phyloP scores from a whole-genome alignment of 2,113 vertebrate genomes.

The Platichthys flesus region DNA sequence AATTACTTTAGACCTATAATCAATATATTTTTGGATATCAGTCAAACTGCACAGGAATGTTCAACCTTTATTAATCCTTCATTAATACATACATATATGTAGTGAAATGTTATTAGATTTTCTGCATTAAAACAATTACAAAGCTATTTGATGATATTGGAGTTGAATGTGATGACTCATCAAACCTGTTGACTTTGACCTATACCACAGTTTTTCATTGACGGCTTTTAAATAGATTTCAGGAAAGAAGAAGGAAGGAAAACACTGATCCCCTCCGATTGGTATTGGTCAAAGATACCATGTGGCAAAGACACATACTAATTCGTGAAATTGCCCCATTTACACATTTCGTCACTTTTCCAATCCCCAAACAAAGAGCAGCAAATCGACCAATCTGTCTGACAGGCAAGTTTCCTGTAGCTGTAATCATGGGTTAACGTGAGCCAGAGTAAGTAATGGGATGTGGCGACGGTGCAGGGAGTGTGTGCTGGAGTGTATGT shows the following conservation, averaged over 20 bases:
- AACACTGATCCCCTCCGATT: constrained; percentile 9
- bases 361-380: constrained; percentile 17
- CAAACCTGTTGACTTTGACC: not conserved
- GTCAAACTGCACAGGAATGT: not conserved
- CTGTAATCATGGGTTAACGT: constrained; percentile 13
- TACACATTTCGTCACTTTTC: constrained; percentile 19
- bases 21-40: not conserved
- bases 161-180: constrained; percentile 10
- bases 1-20: not conserved
- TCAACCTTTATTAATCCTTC: not conserved
- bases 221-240: not conserved
- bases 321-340: constrained; percentile 22
- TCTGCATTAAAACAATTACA: not conserved
- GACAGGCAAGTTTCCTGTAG: constrained; percentile 4
- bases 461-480: constrained; percentile 14
- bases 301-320: constrained; percentile 23
- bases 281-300: not conserved
- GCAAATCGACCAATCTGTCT: not conserved
- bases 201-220: not conserved
- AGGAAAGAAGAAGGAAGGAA: not conserved
- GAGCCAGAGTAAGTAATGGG: constrained; percentile 5
- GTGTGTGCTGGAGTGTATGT: constrained; percentile 28
- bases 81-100: not conserved
- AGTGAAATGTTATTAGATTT: not conserved
- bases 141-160: not conserved